phyloP scores from a whole-genome alignment of 1,140 invertebrate species.

The Wasmannia auropunctata region DNA sequence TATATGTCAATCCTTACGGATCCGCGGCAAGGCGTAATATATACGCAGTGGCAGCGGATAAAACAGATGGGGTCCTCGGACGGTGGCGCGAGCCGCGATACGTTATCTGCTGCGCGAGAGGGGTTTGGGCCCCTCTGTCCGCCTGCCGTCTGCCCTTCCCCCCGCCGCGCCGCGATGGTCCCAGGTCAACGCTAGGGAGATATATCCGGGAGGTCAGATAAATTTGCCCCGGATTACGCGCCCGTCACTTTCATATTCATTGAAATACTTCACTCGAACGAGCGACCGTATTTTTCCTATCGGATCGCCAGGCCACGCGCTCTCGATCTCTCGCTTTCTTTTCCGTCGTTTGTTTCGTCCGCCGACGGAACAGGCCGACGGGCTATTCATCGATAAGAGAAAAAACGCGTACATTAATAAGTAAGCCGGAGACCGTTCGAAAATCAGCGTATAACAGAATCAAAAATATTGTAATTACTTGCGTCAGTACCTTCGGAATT shows the following conservation, averaged over 20 bases:
- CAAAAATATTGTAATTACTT: background rate
- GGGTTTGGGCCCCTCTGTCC: conserved; percentile 28
- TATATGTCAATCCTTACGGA: conserved; percentile 69
- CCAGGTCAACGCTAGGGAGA: conserved; percentile 68
- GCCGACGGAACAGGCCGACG: conserved; percentile 5
- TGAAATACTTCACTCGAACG: conserved; percentile 78
- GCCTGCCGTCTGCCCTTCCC: background rate
- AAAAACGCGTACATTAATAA: conserved; percentile 36
- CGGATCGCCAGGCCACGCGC: conserved; percentile 14
- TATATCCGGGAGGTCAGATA: conserved; percentile 75
- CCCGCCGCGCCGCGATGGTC: conserved; percentile 12
- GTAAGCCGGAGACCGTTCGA: background rate
- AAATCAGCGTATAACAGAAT: background rate
- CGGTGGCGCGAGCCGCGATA: conserved; percentile 74
- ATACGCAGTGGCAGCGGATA: conserved; percentile 62
- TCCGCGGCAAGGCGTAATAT: conserved; percentile 71
- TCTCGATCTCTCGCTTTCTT: conserved; percentile 22
- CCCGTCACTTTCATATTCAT: conserved; percentile 82
- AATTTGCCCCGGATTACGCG: conserved; percentile 79
- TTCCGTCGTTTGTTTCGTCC: conserved; percentile 30
- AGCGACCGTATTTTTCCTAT: conserved; percentile 76
- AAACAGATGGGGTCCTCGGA: conserved; percentile 70
- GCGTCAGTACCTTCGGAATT: background rate
- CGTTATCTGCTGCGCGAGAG: conserved; percentile 73
- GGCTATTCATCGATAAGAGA: conserved; percentile 18